Evolutionary conservation across 1,140 invertebrate genomes (phyloP).

Genomic region (Brachionus rotundiformis): DNA sequence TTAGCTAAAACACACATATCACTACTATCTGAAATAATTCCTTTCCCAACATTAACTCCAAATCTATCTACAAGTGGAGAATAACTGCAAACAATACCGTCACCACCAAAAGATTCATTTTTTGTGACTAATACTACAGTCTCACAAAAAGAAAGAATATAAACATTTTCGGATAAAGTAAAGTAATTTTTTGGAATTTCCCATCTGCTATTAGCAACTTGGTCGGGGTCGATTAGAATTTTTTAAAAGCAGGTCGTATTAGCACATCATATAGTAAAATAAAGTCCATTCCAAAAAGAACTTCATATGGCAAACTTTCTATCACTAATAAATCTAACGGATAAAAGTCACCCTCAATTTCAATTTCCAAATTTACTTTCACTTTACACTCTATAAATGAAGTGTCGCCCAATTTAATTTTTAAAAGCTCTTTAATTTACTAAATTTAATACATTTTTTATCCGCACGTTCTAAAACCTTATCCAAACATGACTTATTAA

Average conservation of each 20-base stretch:
- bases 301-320: conserved; percentile 3
- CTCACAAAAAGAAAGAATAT: background rate
- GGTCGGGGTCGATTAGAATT: background rate
- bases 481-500: background rate
- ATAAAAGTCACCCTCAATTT: conserved; percentile 18
- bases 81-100: background rate
- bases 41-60: background rate
- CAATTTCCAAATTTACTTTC: background rate
- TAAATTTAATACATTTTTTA: background rate
- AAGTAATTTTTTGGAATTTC: conserved; percentile 14
- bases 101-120: background rate
- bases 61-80: background rate
- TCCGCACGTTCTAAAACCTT: background rate
- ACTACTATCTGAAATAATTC: background rate
- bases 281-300: conserved; percentile 30
- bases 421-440: background rate
- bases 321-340: conserved; percentile 13
- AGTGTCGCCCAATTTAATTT: conserved; percentile 1
- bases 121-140: background rate
- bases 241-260: background rate
- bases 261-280: conserved; percentile 14
- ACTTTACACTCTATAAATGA: background rate
- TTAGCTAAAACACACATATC: background rate
- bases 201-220: background rate
- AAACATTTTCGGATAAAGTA: background rate